Evolutionary conservation across 2,888 invertebrate species (phyloP), one percentile per base, ranked within the genome.

Genomic region (Bimastos eiseni): DNA sequence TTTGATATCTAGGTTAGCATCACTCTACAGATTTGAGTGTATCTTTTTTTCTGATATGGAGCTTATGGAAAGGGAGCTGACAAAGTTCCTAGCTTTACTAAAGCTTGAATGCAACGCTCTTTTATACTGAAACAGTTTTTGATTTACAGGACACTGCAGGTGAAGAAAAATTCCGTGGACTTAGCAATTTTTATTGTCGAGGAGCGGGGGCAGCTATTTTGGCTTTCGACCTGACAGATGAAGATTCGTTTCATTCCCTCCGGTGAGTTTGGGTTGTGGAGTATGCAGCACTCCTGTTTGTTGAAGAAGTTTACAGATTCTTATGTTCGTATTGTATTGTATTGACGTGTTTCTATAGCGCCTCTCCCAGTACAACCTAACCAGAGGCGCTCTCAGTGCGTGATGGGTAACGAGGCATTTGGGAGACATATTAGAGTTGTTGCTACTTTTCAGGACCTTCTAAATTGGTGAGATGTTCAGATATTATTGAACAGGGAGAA

Each of bases 151-250:
- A 95, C 92, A 95, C 95, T 15, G 94, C 95, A 19, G 95, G 95
- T 19, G 94, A 94, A 92, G 95, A 95, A 92, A 92, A 93, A 89
- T 95, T 93, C 91, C 93, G 94, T 0, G 95, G 94, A 13, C 92
- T 95, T 37, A 95, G 94, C 33, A 93, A 94, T 36, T 95, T 95
- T 91, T 95, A 95, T 92, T 95, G 95, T 91, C 93, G 95, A 11
- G 94, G 94, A 91, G 95, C 95, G 21, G 94, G 94, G 1, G 95
- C 94, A n/a, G 95, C 94, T 89, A 94, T 95, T 33, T 90, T 95
- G 44, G 94, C 95, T 0, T 95, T 93, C 93, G 95, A 95, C 92
- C 92, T 95, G 86, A 93, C 93, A 83, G 92, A 92, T 33, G 92
- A 93, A 34, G 93, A 93, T n/a, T 93, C 94, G 21, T 95, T 94